A percentile compares a stretch with the other conserved stretches of the same genome.
Evolutionary conservation across 2,113 vertebrate species (phyloP).

Genomic region (Prolemur simus): DNA sequence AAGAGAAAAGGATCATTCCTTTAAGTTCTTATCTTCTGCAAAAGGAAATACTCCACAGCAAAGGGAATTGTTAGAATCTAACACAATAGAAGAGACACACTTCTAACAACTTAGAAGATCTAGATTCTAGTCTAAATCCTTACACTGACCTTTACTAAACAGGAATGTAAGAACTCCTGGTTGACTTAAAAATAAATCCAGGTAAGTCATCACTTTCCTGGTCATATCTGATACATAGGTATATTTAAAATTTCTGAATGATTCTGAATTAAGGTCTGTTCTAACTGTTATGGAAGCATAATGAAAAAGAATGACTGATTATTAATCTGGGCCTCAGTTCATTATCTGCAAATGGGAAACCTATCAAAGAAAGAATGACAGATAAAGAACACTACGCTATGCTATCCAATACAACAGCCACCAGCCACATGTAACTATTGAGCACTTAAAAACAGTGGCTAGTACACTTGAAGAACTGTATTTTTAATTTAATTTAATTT

Average conservation of each 20-base stretch:
- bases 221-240: background rate
- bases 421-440: background rate
- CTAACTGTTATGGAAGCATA: background rate
- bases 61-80: background rate
- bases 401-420: background rate
- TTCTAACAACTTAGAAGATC: background rate
- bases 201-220: background rate
- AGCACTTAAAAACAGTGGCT: background rate
- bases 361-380: background rate
- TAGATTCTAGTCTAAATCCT: background rate
- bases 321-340: background rate
- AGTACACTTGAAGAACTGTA: background rate
- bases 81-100: background rate
- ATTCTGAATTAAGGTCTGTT: slow-evolving; percentile 17
- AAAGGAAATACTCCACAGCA: slow-evolving; percentile 2
- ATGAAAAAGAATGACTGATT: background rate
- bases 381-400: background rate
- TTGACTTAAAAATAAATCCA: background rate
- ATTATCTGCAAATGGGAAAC: slow-evolving; percentile 21
- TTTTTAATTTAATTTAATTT: background rate
- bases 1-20: background rate
- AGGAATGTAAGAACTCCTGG: background rate
- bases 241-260: background rate
- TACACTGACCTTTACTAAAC: background rate
- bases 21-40: background rate